Base-by-base conservation (phyloP, 2,797 vertebrate species). In the Macroramphosus scolopax region DNA sequence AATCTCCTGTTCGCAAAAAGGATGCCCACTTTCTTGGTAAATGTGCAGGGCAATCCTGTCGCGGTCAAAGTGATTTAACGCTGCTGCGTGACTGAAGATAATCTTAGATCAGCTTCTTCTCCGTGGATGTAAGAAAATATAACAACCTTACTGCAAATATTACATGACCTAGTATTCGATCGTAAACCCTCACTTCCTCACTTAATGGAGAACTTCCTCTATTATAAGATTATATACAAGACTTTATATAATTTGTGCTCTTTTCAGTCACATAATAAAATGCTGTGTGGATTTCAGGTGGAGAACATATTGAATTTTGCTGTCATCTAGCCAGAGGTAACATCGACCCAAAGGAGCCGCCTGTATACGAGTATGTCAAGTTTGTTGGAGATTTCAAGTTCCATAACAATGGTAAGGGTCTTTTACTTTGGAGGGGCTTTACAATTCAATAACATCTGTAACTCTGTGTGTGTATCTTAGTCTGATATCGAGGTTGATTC, bases 381-480 rank as follows among this genome's bases (percentile, higher is more conserved):
- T 94, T 97, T 77, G 86, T 95, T 36, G 90, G 96, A 82, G 92
- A 91, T 79, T 89, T 98, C 83, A 94, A 93, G 79, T 94, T 92
- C 85, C 86, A 94, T 84, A 92, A 89, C 80, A 84, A 87, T 81
- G 93, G 96, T 99, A 76, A 91, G 92, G 72, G 49, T 29, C 35
- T 32, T 32, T 16, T 12, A 17, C 11, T 47, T 40, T 34, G 25
- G 5, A 26, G 8, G 25, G 8, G 8, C 8, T n/a, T n/a, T n/a
- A n/a, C n/a, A n/a, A n/a, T n/a, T n/a, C n/a, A n/a, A n/a, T n/a
- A n/a, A n/a, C n/a, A n/a, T n/a, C n/a, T n/a, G n/a, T n/a, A n/a
- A n/a, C n/a, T n/a, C n/a, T n/a, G n/a, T n/a, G n/a, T n/a, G n/a
- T n/a, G n/a, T n/a, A n/a, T n/a, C n/a, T n/a, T n/a, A n/a, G n/a